phyloP scores from a whole-genome alignment of 2,797 vertebrate species.

The Sitta carolinensis region DNA sequence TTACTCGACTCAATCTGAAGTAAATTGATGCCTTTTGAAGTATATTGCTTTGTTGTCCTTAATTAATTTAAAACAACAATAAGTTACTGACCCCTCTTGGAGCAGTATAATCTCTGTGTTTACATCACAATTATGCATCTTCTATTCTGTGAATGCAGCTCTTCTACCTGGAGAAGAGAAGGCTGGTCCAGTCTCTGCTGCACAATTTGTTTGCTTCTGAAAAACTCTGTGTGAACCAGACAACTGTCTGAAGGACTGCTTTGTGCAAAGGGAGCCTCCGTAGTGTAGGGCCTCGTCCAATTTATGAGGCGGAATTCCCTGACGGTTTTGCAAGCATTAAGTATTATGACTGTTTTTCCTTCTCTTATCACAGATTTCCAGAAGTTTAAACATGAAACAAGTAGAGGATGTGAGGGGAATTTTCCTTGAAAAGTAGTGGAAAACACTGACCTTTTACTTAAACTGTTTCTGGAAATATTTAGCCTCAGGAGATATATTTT shows the following conservation, averaged over 20 bases:
- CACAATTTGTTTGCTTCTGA: neutral
- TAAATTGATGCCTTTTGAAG: neutral
- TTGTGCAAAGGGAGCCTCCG: neutral
- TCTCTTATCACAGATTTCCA: neutral
- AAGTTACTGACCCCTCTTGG: neutral
- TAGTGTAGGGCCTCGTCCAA: neutral
- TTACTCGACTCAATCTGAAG: neutral
- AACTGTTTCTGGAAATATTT: neutral
- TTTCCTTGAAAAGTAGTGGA: neutral
- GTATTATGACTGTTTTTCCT: neutral
- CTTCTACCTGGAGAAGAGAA: neutral
- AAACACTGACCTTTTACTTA: conserved; percentile 21
- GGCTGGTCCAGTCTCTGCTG: neutral
- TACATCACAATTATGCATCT: neutral
- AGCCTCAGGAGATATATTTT: conserved; percentile 25
- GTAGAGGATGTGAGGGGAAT: neutral
- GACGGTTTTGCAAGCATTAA: neutral
- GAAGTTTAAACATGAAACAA: neutral
- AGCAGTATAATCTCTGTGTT: neutral
- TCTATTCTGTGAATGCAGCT: neutral
- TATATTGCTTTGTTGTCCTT: neutral
- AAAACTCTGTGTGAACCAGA: neutral
- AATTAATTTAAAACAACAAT: neutral
- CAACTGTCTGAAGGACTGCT: neutral
- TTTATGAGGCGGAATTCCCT: neutral